phyloP scores from a whole-genome alignment of 1,140 invertebrate species.

The Calephelis nemesis region DNA sequence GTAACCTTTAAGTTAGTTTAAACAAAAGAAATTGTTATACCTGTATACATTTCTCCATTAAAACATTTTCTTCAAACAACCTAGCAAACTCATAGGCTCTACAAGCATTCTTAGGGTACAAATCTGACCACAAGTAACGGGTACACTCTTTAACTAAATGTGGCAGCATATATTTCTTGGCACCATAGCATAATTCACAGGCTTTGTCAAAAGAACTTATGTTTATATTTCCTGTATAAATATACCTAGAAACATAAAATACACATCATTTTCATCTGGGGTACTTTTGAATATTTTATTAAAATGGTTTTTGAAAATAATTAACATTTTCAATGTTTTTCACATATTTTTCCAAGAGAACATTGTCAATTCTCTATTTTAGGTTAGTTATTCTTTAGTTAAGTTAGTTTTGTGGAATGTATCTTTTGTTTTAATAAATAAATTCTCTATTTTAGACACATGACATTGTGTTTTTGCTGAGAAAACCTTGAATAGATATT shows the following conservation, averaged over 20 bases:
- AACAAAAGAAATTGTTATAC: constrained; percentile 53
- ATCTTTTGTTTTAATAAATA: no score
- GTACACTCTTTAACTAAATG: constrained; percentile 90
- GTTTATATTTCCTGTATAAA: constrained; percentile 89
- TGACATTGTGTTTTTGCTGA: no score
- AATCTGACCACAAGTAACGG: constrained; percentile 88
- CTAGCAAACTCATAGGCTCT: constrained; percentile 91
- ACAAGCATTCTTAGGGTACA: constrained; percentile 89
- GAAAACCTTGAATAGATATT: no score
- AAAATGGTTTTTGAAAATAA: no score
- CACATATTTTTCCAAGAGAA: no score
- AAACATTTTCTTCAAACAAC: constrained; percentile 88
- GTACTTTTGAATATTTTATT: no score
- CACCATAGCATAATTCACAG: constrained; percentile 91
- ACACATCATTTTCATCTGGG: no score
- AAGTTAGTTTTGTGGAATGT: no score
- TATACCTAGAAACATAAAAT: constrained; percentile 80
- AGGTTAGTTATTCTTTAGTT: no score
- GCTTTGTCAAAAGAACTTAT: constrained; percentile 90
- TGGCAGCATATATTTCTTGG: constrained; percentile 93
- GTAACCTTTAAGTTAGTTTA: background rate
- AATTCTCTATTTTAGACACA: no score
- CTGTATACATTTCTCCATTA: constrained; percentile 89
- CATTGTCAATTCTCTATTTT: no score
- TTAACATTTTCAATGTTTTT: no score